Percentiles rank a stretch among this genome's conserved stretches.
Conservation (phyloP, 2,797 vertebrate species). For the Phalanger gymnotis region DNA sequence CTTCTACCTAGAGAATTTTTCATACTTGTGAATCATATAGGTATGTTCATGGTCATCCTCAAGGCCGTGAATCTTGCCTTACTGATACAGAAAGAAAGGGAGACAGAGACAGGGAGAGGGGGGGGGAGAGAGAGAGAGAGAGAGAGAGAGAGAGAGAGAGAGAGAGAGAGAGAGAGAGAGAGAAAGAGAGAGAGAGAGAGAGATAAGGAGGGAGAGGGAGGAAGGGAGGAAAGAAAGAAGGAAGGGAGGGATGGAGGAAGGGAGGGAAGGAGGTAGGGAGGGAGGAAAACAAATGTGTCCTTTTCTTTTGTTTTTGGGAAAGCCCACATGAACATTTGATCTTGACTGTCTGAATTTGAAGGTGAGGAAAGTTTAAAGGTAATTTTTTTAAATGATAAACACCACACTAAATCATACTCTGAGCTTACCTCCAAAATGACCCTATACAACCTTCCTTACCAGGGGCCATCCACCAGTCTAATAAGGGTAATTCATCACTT, state of each 20-base stretch:
- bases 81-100: too few relatives aligned
- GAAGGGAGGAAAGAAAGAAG: too few relatives aligned
- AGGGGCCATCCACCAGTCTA: not conserved
- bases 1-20: too few relatives aligned
- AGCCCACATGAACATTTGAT: not conserved
- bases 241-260: too few relatives aligned
- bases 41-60: too few relatives aligned
- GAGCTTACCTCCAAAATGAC: not conserved
- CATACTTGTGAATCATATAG: too few relatives aligned
- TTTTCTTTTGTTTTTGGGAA: not conserved
- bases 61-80: too few relatives aligned
- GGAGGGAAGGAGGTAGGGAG: not conserved
- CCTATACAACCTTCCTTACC: not conserved
- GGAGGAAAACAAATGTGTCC: not conserved
- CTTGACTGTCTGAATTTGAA: not conserved
- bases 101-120: too few relatives aligned
- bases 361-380: not conserved
- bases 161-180: too few relatives aligned
- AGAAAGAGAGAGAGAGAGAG: too few relatives aligned
- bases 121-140: too few relatives aligned
- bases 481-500: not conserved
- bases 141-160: not conserved
- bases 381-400: not conserved
- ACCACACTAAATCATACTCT: not conserved
- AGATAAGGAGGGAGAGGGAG: not conserved